Evolutionary conservation across 2,888 invertebrate genomes (phyloP).

Genomic region (Macrophya alboannulata): DNA sequence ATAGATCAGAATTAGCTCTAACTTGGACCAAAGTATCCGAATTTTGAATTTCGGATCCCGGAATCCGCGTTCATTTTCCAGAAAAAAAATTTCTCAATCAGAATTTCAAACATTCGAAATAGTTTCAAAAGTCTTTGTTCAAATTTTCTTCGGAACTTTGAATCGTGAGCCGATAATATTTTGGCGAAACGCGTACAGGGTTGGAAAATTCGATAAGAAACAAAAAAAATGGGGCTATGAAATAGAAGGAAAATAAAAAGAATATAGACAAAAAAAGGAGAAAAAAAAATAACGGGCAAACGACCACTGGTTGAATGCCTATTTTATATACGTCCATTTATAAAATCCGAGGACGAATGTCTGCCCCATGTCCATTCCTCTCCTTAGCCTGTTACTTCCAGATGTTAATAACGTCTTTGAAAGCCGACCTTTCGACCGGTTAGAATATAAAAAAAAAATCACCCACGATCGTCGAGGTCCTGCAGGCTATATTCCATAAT

Average conservation of each 20-base stretch:
- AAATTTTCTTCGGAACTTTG: no score
- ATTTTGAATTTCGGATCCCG: not conserved
- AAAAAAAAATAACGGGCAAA: not conserved
- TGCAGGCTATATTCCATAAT: not conserved
- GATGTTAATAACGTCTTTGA: conserved; percentile 26
- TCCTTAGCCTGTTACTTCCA: not conserved
- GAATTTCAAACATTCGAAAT: no score
- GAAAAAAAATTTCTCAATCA: not conserved
- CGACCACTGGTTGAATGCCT: conserved; percentile 50
- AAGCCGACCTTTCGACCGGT: conserved; percentile 19
- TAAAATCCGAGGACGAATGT: conserved; percentile 6
- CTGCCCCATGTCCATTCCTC: conserved; percentile 22
- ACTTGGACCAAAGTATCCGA: not conserved
- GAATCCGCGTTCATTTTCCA: not conserved
- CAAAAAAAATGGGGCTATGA: not conserved
- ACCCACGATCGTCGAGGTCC: not conserved
- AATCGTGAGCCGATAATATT: no score
- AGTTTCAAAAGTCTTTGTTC: no score
- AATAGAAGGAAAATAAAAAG: not conserved
- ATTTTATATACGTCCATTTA: conserved; percentile 34
- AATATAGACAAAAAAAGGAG: not conserved
- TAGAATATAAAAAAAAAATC: not conserved
- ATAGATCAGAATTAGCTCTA: no score
- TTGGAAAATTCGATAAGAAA: no score
- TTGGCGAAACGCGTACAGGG: no score